These are phyloP conservation scores for Cydia pomonella DNA, from an alignment of 1,140 invertebrate genomes.

Conservation along the genomic window DNA sequence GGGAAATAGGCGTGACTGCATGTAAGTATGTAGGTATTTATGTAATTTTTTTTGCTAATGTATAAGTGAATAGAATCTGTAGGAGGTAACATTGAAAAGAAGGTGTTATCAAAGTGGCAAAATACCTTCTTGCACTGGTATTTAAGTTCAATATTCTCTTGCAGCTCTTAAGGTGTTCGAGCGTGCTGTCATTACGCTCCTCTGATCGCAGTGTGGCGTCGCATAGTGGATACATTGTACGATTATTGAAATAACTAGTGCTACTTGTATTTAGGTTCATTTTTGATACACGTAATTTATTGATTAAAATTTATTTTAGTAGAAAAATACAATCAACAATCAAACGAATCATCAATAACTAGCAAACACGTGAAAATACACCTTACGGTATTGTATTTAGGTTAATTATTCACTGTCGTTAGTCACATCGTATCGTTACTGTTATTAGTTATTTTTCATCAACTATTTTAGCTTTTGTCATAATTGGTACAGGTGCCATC, in stretches of 20 bases:
- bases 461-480: too few relatives aligned
- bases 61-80: too few relatives aligned
- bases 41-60: too few relatives aligned
- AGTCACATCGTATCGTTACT: too few relatives aligned
- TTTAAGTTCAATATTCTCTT: not conserved
- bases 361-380: not conserved
- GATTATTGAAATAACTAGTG: not conserved
- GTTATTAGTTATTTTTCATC: too few relatives aligned
- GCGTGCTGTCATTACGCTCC: not conserved
- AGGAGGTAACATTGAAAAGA: too few relatives aligned
- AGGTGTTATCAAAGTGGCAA: too few relatives aligned
- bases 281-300: not conserved
- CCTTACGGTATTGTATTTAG: not conserved
- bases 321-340: too few relatives aligned
- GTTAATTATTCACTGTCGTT: not conserved
- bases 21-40: too few relatives aligned
- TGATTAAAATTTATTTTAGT: too few relatives aligned
- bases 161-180: not conserved
- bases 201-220: not conserved
- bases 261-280: not conserved
- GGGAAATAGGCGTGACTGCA: too few relatives aligned
- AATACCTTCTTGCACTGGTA: not conserved
- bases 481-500: too few relatives aligned
- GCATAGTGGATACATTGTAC: not conserved
- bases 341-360: not conserved